phyloP scores from a whole-genome alignment of 2,797 vertebrate species.

The Lepus townsendii region DNA sequence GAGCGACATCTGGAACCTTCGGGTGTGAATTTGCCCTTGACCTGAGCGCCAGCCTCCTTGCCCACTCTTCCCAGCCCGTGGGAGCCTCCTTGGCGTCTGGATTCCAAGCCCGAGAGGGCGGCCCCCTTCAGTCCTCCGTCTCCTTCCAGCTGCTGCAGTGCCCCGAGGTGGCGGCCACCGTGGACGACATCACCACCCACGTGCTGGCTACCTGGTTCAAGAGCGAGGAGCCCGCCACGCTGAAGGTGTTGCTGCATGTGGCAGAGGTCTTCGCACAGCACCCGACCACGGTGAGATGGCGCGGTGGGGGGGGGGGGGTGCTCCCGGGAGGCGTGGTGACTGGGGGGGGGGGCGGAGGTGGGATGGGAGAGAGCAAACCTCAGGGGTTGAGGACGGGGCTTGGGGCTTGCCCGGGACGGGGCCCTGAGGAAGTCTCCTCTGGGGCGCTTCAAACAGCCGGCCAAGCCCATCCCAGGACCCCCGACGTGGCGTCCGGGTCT shows the following conservation, averaged over 20 bases:
- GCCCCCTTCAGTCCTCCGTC: fast-evolving
- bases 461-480: background rate
- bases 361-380: background rate
- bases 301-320: fast-evolving
- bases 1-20: background rate
- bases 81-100: background rate
- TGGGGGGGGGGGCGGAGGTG: background rate
- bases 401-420: background rate
- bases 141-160: conserved; percentile 64
- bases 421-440: background rate
- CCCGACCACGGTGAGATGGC: conserved; percentile 53
- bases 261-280: conserved; percentile 44
- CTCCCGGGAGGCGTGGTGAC: background rate
- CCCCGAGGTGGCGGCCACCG: background rate
- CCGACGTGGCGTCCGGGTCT: background rate
- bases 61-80: background rate
- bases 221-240: background rate
- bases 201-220: conserved; percentile 49
- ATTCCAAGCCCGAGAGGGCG: fast-evolving
- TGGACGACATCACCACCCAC: background rate
- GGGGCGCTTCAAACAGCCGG: background rate
- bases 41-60: background rate
- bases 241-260: conserved; percentile 51
- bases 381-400: no score
- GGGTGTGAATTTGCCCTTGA: background rate